Evolutionary conservation across 2,797 vertebrate genomes (phyloP).

Genomic region (Gambusia yucatana): DNA sequence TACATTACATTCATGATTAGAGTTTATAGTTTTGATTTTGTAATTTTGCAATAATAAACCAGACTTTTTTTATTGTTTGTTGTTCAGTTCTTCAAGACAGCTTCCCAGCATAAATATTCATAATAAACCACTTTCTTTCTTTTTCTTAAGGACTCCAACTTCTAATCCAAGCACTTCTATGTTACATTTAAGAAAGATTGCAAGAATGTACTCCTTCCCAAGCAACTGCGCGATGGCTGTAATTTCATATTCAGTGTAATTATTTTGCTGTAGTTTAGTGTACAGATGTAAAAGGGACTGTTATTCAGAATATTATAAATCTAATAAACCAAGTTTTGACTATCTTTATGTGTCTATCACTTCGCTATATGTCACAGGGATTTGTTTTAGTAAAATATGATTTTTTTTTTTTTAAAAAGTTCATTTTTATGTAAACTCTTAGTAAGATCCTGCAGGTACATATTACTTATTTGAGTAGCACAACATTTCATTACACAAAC

Average conservation of each 20-base stretch:
- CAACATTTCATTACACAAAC: background rate
- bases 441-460: background rate
- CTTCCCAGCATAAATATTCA: slow-evolving; percentile 49
- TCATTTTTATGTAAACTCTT: background rate
- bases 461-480: background rate
- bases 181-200: slow-evolving; percentile 12
- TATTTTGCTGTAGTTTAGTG: slow-evolving; percentile 79
- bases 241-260: slow-evolving; percentile 73
- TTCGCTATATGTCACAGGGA: slow-evolving; percentile 27
- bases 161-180: slow-evolving; percentile 34
- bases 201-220: slow-evolving; percentile 57
- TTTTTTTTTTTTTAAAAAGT: background rate
- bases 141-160: slow-evolving; percentile 18
- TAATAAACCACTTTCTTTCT: slow-evolving; percentile 35
- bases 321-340: slow-evolving; percentile 77
- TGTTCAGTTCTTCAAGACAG: slow-evolving; percentile 32
- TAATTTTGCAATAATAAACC: slow-evolving; percentile 17
- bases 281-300: slow-evolving; percentile 74
- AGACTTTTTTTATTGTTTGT: slow-evolving; percentile 23
- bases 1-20: slow-evolving; percentile 46
- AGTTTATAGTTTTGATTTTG: slow-evolving; percentile 20
- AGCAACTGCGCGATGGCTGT: slow-evolving; percentile 63
- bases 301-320: slow-evolving; percentile 66
- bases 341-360: slow-evolving; percentile 49
- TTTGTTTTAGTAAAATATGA: background rate